Evolutionary conservation across 2,797 vertebrate species (phyloP).

Genomic region (Muscicapa comitata): DNA sequence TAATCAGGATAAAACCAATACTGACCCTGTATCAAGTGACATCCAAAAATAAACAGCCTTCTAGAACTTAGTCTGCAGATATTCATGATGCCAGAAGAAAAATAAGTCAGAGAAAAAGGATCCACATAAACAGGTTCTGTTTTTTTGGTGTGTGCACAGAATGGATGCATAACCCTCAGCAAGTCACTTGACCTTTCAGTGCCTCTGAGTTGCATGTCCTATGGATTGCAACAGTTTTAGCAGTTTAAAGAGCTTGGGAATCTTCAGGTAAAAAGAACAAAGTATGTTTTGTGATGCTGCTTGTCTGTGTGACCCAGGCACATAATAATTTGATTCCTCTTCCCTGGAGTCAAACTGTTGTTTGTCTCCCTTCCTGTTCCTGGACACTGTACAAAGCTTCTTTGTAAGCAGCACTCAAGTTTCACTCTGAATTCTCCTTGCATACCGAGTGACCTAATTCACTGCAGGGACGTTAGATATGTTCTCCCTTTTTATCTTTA

Average conservation of each 20-base stretch:
- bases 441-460: conserved; percentile 51
- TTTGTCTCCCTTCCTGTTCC: neutral
- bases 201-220: neutral
- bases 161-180: neutral
- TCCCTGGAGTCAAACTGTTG: neutral
- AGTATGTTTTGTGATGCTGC: neutral
- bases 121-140: neutral
- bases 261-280: neutral
- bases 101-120: neutral
- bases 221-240: neutral
- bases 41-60: neutral
- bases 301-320: neutral
- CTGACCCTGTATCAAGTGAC: neutral
- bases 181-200: neutral
- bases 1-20: neutral
- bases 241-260: neutral
- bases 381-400: conserved; percentile 23
- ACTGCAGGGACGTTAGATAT: conserved; percentile 15
- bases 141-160: neutral
- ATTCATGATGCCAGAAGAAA: neutral
- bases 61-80: neutral
- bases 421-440: conserved; percentile 44
- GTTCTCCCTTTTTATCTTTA: conserved; percentile 20
- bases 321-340: neutral
- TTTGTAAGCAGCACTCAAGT: conserved; percentile 28